Conservation (phyloP, 2,113 vertebrate species). For the Aspiorhynchus laticeps region DNA sequence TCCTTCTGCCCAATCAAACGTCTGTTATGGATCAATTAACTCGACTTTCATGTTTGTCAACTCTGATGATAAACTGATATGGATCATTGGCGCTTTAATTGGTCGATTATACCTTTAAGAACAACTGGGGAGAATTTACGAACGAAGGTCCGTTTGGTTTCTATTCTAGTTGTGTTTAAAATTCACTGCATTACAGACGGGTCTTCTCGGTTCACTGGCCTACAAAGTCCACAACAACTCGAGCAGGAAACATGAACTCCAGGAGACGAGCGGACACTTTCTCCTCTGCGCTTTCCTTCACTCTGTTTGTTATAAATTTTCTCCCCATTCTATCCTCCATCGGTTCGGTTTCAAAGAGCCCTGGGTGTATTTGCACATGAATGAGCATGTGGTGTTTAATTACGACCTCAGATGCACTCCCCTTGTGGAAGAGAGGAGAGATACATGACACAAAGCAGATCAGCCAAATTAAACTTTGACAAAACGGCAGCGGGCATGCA, state of each 20-base stretch:
- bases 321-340: not conserved
- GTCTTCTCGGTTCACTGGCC: constrained; percentile 11
- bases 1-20: not conserved
- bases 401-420: constrained; percentile 18
- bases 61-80: constrained; percentile 1
- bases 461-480: constrained; percentile 42
- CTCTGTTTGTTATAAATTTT: constrained; percentile 24
- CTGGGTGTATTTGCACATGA: constrained; percentile 35
- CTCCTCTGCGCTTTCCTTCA: constrained; percentile 5
- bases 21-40: constrained; percentile 31
- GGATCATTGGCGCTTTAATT: constrained; percentile 24
- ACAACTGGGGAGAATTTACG: not conserved
- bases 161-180: constrained; percentile 9
- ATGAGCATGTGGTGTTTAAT: constrained; percentile 32
- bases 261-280: not conserved
- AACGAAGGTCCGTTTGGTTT: not conserved
- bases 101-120: constrained; percentile 16
- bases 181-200: not conserved
- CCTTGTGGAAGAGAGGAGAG: constrained; percentile 16
- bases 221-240: constrained; percentile 1
- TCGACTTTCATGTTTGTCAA: constrained; percentile 31
- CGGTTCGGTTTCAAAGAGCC: constrained; percentile 30
- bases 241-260: constrained; percentile 9
- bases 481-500: constrained; percentile 24
- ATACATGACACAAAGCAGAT: constrained; percentile 33